Base-by-base conservation (phyloP, 2,888 invertebrate species). In the Folsomia manolachei region DNA sequence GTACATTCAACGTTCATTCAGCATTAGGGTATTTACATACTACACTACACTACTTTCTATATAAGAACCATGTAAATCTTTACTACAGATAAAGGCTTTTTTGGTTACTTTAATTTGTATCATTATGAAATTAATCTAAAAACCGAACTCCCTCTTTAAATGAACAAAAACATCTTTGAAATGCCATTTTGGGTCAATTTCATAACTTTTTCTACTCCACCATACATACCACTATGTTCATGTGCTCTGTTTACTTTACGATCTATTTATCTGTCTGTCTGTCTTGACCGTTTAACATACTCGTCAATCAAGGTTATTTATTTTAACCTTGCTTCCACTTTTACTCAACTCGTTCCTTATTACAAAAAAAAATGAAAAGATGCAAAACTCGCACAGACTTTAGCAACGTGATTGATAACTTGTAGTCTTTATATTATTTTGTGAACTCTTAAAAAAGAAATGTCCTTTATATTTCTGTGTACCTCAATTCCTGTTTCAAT, bases 21-120 rank as follows among this genome's bases (percentile, higher is more conserved):
- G 56, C 56, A 56, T 56, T 56, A 56, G 18, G 18, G 51, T 19
- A 56, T 56, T 56, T 56, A 56, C n/a, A n/a, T n/a, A n/a, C 56
- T 56, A n/a, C 39, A 9, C 39, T 39, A 39, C 39, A 39, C n/a
- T n/a, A n/a, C n/a, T 39, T 39, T 39, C 4, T 14, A 39, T 39
- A 39, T 39, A 39, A 39, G 14, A n/a, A n/a, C n/a, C n/a, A n/a
- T n/a, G n/a, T 39, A 39, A 9, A 39, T 39, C 4, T 39, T 39
- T 39, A 39, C 39, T n/a, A n/a, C 39, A 4, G 14, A 4, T 39
- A 39, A 4, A 39, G 39, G 39, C 39, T 39, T 39, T 39, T 39
- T 39, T 39, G 4, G 14, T 39, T 39, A 39, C 7, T 39, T 39
- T 14, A 9, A 39, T 14, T 39, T 14, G 4, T 39, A 39, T 39